These are phyloP conservation scores for Acheta domesticus DNA, from an alignment of 2,888 invertebrate species.

Conservation along the genomic window DNA sequence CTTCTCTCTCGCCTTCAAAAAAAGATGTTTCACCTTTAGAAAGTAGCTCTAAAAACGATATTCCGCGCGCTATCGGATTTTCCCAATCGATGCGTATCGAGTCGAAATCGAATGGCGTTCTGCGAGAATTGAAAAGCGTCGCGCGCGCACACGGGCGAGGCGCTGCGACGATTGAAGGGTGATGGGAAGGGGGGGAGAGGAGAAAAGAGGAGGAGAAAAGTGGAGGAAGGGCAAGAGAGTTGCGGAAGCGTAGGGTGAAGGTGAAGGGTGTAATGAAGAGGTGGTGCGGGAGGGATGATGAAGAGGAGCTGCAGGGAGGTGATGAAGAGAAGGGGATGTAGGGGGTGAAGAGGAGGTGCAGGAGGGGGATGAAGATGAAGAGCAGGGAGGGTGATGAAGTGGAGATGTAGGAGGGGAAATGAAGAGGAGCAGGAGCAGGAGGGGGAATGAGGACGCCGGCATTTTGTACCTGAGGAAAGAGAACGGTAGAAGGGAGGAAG, in stretches of 20 bases:
- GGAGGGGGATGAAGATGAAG: too few relatives aligned
- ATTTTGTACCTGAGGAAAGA: too few relatives aligned
- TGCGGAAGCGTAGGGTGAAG: not conserved
- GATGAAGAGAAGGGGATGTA: not conserved
- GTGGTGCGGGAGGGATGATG: too few relatives aligned
- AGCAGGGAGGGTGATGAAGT: too few relatives aligned
- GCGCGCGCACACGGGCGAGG: not conserved
- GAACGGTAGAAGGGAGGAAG: too few relatives aligned
- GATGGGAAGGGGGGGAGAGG: not conserved
- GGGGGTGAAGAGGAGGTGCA: not conserved
- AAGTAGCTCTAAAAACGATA: not conserved
- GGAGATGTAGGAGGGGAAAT: too few relatives aligned
- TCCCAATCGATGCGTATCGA: not conserved
- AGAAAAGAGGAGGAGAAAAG: not conserved
- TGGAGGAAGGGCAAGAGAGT: not conserved
- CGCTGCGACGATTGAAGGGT: not conserved
- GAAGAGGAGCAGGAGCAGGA: too few relatives aligned
- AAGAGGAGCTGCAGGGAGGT: not conserved
- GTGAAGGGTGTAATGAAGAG: not conserved
- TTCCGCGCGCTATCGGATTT: not conserved
- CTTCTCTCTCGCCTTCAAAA: not conserved
- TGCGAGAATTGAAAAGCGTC: slow-evolving; percentile 18
- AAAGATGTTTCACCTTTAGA: not conserved
- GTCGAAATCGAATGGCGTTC: slow-evolving; percentile 8
- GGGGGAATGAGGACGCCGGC: too few relatives aligned